Conservation (phyloP, 2,113 vertebrate species). For the Microcebus jonahi region DNA sequence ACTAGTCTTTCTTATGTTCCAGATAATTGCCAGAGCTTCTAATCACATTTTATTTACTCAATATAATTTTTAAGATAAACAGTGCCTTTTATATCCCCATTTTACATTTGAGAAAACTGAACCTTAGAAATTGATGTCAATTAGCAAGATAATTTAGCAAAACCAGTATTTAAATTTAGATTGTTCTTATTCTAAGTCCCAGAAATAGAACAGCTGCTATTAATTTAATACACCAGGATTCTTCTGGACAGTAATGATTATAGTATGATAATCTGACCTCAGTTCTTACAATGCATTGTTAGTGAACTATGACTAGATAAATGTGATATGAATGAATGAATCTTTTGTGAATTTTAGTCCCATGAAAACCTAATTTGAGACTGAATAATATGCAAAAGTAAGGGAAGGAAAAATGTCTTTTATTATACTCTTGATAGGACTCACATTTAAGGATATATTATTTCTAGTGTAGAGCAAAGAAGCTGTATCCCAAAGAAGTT, state of each 20-base stretch:
- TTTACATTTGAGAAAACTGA: constrained; percentile 28
- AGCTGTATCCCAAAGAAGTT: background rate
- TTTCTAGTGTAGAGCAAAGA: background rate
- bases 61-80: background rate
- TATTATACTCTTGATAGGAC: background rate
- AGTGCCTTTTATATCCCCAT: background rate
- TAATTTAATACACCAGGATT: background rate
- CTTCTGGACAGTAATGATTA: background rate
- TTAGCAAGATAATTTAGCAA: background rate
- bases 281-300: constrained; percentile 18
- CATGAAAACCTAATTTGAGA: background rate
- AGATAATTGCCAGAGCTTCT: background rate
- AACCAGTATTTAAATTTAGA: background rate
- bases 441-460: background rate
- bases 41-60: background rate
- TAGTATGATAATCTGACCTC: background rate
- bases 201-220: constrained; percentile 12
- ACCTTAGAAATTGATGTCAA: background rate
- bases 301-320: constrained; percentile 18
- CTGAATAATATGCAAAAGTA: background rate
- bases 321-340: background rate
- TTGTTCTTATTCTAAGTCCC: background rate
- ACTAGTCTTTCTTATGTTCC: background rate
- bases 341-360: background rate
- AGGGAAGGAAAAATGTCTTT: background rate